phyloP scores from a whole-genome alignment of 2,797 vertebrate species.

The Eurystomus glaucurus region DNA sequence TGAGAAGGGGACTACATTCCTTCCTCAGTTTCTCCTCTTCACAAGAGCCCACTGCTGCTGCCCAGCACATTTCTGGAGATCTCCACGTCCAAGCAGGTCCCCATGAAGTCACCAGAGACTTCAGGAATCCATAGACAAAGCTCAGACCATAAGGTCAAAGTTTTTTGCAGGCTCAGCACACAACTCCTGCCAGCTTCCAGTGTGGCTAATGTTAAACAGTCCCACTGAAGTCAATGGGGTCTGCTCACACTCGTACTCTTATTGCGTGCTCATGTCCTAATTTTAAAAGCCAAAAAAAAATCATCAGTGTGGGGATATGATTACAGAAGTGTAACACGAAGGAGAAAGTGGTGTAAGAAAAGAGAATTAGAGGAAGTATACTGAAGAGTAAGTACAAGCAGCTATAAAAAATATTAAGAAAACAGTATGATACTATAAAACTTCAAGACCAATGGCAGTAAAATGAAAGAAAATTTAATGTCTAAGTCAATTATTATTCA shows the following conservation, averaged over 20 bases:
- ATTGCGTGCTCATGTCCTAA: neutral
- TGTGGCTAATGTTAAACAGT: neutral
- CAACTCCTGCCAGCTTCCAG: neutral
- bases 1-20: neutral
- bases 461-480: neutral
- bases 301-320: neutral
- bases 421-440: neutral
- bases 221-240: neutral
- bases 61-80: neutral
- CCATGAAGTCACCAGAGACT: neutral
- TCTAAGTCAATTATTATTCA: neutral
- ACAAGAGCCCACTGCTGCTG: fast-evolving
- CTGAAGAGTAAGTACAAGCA: neutral
- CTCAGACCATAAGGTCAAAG: neutral
- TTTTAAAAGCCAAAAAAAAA: neutral
- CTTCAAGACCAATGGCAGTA: neutral
- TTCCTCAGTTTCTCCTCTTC: neutral
- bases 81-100: neutral
- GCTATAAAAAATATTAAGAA: neutral
- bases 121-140: neutral
- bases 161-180: neutral
- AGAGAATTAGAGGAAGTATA: neutral
- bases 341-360: neutral
- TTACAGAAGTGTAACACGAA: neutral
- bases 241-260: neutral